Conservation (phyloP, 1,140 invertebrate species). For the Drosophila chauvacae region DNA sequence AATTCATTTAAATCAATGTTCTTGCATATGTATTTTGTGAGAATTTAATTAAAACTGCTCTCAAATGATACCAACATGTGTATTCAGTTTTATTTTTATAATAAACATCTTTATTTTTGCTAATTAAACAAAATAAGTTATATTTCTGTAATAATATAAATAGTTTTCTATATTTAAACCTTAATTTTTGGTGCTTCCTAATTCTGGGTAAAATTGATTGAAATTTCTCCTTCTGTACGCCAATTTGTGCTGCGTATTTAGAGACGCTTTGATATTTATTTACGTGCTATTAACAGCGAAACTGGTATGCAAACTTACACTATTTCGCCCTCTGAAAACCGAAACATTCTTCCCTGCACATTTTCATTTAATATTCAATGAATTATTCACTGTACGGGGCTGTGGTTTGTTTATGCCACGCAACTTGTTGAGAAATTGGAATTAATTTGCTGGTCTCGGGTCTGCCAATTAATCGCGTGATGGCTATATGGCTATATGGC, state of each 20-base stretch:
- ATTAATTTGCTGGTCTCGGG: conserved; percentile 38
- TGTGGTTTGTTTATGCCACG: conserved; percentile 33
- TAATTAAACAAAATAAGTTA: not conserved
- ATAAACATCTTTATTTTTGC: not conserved
- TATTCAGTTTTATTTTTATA: not conserved
- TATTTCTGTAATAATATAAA: not conserved
- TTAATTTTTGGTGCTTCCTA: not conserved
- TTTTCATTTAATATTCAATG: conserved; percentile 44
- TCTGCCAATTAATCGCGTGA: conserved; percentile 62
- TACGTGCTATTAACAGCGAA: conserved; percentile 62
- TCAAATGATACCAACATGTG: not conserved
- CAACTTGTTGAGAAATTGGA: conserved; percentile 48
- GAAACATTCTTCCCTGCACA: conserved; percentile 28
- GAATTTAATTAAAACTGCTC: not conserved
- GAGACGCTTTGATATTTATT: conserved; percentile 76
- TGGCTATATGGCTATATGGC: conserved; percentile 2
- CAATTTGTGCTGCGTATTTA: conserved; percentile 60
- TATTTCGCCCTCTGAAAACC: conserved; percentile 1
- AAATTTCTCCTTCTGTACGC: conserved; percentile 1
- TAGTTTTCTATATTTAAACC: not conserved
- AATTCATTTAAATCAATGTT: not conserved
- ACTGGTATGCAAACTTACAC: conserved; percentile 41
- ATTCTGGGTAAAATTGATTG: not conserved
- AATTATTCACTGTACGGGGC: conserved; percentile 32
- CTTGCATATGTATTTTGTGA: not conserved